These are phyloP conservation scores for Lissonota sp. DNA, from an alignment of 2,888 invertebrate species.

Conservation along the genomic window DNA sequence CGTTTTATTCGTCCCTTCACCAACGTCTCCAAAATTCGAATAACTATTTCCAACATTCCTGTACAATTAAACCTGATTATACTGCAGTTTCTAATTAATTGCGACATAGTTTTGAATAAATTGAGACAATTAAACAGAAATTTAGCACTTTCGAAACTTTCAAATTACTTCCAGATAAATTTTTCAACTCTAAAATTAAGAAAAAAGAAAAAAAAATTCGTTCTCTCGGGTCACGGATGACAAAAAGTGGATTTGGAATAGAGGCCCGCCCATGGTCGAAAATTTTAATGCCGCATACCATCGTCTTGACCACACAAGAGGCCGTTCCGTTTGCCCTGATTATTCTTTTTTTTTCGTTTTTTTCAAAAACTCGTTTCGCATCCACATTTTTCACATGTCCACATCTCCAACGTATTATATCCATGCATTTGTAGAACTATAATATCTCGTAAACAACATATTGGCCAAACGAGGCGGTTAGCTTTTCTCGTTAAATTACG, in stretches of 20 bases:
- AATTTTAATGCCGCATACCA: no score
- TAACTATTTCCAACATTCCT: background rate
- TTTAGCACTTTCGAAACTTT: no score
- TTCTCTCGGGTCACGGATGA: conserved; percentile 27
- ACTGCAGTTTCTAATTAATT: no score
- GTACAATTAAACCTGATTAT: no score
- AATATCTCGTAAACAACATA: conserved; percentile 36
- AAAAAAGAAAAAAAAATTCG: conserved; percentile 15
- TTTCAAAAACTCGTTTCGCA: conserved; percentile 74
- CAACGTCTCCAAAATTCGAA: conserved; percentile 1
- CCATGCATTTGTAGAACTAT: conserved; percentile 24
- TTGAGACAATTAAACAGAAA: no score
- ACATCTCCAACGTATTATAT: conserved; percentile 14
- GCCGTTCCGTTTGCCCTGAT: conserved; percentile 58
- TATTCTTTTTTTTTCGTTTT: conserved; percentile 61
- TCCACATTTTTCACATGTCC: conserved; percentile 32
- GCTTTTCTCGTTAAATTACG: conserved; percentile 66
- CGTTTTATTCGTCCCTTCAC: background rate
- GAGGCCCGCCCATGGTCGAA: no score
- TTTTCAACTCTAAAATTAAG: background rate
- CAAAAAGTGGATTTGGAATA: no score
- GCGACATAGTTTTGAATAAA: no score
- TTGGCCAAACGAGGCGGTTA: conserved; percentile 12
- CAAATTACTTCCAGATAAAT: no score
- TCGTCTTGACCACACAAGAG: conserved; percentile 32